phyloP scores from a whole-genome alignment of 2,797 vertebrate species.

The Prunella strophiata region DNA sequence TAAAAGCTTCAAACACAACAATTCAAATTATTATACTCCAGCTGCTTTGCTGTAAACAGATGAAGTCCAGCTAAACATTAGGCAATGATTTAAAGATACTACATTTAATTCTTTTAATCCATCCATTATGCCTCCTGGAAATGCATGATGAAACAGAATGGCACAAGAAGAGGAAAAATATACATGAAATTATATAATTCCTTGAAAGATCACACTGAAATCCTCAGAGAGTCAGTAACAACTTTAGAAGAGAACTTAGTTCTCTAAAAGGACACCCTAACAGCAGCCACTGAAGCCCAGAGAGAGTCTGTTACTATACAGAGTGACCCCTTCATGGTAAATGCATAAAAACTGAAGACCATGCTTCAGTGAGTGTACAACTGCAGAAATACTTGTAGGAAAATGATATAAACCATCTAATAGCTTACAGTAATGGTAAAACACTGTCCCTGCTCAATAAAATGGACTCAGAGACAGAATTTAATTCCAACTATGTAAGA shows the following conservation, averaged over 20 bases:
- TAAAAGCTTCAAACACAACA: neutral
- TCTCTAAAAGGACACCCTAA: neutral
- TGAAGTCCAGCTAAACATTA: neutral
- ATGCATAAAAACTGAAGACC: neutral
- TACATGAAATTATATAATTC: fast-evolving
- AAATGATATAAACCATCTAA: neutral
- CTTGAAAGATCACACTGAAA: neutral
- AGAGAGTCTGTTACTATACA: neutral
- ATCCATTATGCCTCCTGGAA: neutral
- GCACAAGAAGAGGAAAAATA: neutral
- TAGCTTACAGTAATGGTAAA: neutral
- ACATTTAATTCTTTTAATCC: neutral
- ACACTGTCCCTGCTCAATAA: neutral
- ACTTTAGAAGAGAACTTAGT: neutral
- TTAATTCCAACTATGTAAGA: neutral
- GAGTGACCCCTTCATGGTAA: neutral
- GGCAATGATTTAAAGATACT: neutral
- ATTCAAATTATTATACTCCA: neutral
- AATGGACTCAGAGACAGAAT: neutral
- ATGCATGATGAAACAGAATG: neutral
- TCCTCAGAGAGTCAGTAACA: neutral
- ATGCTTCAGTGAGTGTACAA: neutral
- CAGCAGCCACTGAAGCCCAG: neutral
- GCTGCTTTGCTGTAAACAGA: neutral
- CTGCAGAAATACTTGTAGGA: neutral